These are phyloP conservation scores for Hemicrepidius hirtus DNA, from an alignment of 2,888 invertebrate genomes.

Conservation along the genomic window DNA sequence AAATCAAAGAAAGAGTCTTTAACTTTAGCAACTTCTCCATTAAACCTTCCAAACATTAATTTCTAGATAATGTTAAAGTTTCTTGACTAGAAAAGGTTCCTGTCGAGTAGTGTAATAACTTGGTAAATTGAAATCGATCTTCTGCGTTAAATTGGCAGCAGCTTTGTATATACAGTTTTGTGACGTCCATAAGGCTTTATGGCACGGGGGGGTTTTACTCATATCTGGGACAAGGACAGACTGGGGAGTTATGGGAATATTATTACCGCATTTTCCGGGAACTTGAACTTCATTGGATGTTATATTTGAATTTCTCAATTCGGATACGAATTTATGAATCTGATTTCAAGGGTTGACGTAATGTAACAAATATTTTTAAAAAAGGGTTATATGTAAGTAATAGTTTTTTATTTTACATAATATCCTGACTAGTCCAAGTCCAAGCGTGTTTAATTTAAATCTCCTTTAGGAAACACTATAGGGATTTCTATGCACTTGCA, in stretches of 20 bases:
- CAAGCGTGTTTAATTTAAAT: too few relatives aligned
- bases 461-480: too few relatives aligned
- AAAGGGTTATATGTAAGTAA: too few relatives aligned
- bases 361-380: too few relatives aligned
- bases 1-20: too few relatives aligned
- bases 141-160: constrained; percentile 21
- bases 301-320: constrained; percentile 31
- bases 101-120: constrained; percentile 8
- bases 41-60: constrained; percentile 6
- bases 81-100: not conserved
- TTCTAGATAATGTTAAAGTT: constrained; percentile 14
- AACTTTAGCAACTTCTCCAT: not conserved
- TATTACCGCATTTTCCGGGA: constrained; percentile 31
- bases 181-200: constrained; percentile 24
- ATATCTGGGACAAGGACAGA: constrained; percentile 23
- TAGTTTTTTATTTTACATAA: too few relatives aligned
- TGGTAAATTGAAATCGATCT: constrained; percentile 22
- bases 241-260: constrained; percentile 23
- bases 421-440: too few relatives aligned
- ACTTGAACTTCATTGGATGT: constrained; percentile 20
- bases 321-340: constrained; percentile 19
- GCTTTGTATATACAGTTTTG: constrained; percentile 19
- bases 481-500: too few relatives aligned
- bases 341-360: too few relatives aligned
- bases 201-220: not conserved